Evolutionary conservation across 2,888 invertebrate genomes (phyloP).

Genomic region (Phragmatobia fuliginosa): DNA sequence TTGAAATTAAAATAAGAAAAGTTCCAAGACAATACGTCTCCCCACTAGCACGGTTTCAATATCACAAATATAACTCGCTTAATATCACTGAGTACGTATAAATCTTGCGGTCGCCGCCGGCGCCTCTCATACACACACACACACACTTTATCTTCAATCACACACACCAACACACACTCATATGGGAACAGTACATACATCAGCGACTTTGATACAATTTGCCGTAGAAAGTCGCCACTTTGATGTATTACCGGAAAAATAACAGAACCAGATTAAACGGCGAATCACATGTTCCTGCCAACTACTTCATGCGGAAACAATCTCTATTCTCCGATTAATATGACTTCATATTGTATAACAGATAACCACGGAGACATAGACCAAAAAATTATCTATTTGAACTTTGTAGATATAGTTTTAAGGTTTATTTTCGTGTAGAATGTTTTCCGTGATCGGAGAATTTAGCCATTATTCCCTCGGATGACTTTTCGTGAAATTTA

Average conservation of each 20-base stretch:
- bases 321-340: slow-evolving; percentile 36
- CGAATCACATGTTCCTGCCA: slow-evolving; percentile 53
- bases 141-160: neutral
- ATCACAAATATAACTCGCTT: slow-evolving; percentile 28
- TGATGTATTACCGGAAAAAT: slow-evolving; percentile 82
- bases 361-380: slow-evolving; percentile 8
- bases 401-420: slow-evolving; percentile 27
- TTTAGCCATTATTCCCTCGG: slow-evolving; percentile 70
- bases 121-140: slow-evolving; percentile 18
- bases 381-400: slow-evolving; percentile 20
- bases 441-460: slow-evolving; percentile 59
- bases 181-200: slow-evolving; percentile 60
- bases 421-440: slow-evolving; percentile 26
- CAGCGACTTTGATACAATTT: slow-evolving; percentile 80
- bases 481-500: slow-evolving; percentile 75
- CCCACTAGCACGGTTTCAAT: slow-evolving; percentile 9
- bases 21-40: slow-evolving; percentile 15
- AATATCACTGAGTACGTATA: slow-evolving; percentile 43
- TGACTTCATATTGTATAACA: slow-evolving; percentile 32
- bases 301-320: slow-evolving; percentile 27
- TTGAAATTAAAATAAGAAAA: slow-evolving; percentile 18
- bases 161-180: slow-evolving; percentile 16
- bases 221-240: slow-evolving; percentile 74
- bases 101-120: slow-evolving; percentile 30
- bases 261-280: slow-evolving; percentile 74